Percentiles rank a stretch among this genome's conserved stretches.
Conservation (phyloP, 2,113 vertebrate genomes). For the Asarcornis scutulata region DNA sequence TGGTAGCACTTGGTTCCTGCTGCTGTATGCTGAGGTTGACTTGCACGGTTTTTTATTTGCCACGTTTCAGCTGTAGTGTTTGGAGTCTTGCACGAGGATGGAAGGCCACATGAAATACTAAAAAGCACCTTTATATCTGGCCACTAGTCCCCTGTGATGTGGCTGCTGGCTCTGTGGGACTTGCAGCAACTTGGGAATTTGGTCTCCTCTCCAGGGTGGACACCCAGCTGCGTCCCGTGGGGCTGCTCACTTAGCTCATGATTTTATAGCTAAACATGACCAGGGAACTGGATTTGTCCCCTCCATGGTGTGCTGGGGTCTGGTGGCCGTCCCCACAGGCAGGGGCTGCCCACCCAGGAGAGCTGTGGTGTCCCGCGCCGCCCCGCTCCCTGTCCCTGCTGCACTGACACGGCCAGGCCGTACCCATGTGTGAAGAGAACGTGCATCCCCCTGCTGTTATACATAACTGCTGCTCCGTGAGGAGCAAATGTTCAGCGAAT, state of each 20-base stretch:
- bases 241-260: background rate
- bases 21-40: accelerated
- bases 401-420: background rate
- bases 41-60: background rate
- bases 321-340: accelerated
- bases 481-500: background rate
- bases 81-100: accelerated
- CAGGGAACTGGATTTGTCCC: accelerated
- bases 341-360: background rate
- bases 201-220: background rate
- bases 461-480: conserved; percentile 14
- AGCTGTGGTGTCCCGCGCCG: background rate
- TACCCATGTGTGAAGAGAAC: background rate
- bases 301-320: background rate
- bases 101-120: accelerated
- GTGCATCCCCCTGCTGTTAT: background rate
- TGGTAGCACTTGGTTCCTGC: background rate
- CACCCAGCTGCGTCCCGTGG: accelerated
- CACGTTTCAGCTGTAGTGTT: background rate
- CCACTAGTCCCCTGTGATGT: background rate
- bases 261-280: background rate
- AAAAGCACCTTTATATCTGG: background rate
- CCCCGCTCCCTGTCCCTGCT: background rate
- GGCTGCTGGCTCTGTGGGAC: background rate
- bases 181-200: background rate